Evolutionary conservation across 2,113 vertebrate species (phyloP).

Genomic region (Oreocharis arfaki): DNA sequence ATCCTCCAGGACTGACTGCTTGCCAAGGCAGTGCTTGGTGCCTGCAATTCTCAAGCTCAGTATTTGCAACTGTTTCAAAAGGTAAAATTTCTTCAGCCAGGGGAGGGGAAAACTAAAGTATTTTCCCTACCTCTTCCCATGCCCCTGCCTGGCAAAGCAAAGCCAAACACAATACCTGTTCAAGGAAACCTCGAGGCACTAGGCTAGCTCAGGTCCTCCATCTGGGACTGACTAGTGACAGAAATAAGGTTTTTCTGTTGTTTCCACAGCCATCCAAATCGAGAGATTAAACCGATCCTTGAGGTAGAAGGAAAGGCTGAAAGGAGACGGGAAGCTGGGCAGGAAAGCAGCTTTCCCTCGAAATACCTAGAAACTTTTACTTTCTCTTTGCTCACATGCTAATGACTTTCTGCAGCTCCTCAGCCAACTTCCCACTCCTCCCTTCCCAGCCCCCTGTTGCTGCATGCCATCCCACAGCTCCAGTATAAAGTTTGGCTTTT

Average conservation of each 20-base stretch:
- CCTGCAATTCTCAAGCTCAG: background rate
- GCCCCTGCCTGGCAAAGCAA: background rate
- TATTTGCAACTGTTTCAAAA: background rate
- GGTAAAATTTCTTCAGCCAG: background rate
- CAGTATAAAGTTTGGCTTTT: slow-evolving; percentile 95
- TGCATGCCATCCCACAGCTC: slow-evolving; percentile 82
- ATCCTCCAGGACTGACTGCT: slow-evolving; percentile 3
- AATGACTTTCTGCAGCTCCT: slow-evolving; percentile 68
- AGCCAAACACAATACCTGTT: background rate
- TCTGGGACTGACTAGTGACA: background rate
- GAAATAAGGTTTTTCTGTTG: background rate
- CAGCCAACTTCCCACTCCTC: slow-evolving; percentile 73
- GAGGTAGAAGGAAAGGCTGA: background rate
- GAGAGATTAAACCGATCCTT: background rate
- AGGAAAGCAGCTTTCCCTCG: slow-evolving; percentile 41
- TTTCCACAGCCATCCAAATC: background rate
- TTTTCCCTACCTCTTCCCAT: background rate
- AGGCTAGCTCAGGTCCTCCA: background rate
- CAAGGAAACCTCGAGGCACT: background rate
- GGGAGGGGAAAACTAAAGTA: background rate
- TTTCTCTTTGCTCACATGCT: slow-evolving; percentile 74
- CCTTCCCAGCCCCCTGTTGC: slow-evolving; percentile 82
- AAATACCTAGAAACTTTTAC: slow-evolving; percentile 76
- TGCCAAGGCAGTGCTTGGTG: slow-evolving; percentile 13
- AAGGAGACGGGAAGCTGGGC: background rate